Conservation (phyloP, 2,113 vertebrate species). For the Grammomys surdaster region DNA sequence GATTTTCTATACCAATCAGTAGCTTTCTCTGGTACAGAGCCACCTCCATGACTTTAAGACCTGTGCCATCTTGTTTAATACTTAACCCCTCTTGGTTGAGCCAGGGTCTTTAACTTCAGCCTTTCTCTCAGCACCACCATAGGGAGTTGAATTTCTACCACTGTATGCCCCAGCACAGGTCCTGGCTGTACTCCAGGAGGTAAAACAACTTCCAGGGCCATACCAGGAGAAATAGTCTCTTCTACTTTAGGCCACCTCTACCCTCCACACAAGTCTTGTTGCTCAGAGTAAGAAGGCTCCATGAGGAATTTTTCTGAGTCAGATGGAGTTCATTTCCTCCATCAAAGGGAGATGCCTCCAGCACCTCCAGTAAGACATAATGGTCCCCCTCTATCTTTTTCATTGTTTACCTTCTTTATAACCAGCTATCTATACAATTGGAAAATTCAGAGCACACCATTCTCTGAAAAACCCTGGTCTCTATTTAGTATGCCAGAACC, state of each 20-base stretch:
- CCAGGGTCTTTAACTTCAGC: background rate
- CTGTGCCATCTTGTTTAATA: background rate
- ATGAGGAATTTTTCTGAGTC: background rate
- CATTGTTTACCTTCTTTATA: background rate
- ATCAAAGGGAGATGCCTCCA: background rate
- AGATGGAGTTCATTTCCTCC: background rate
- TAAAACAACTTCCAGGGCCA: background rate
- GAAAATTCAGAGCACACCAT: background rate
- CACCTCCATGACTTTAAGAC: background rate
- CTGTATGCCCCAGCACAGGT: background rate
- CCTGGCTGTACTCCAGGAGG: background rate
- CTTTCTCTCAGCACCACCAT: too few species aligned
- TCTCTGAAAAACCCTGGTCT: background rate
- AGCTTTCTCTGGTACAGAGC: background rate
- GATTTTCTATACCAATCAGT: background rate
- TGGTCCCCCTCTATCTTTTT: background rate
- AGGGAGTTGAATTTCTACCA: background rate
- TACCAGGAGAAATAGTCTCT: background rate
- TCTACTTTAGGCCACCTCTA: background rate
- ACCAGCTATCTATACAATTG: background rate
- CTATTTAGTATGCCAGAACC: background rate
- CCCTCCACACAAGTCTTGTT: background rate
- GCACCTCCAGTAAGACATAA: background rate
- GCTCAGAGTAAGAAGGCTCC: background rate
- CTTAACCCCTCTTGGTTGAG: background rate